Evolutionary conservation across 30 jellyfish, hydroid and myxozoan genomes (phyloP).

Genomic region (Sanderia malayensis): DNA sequence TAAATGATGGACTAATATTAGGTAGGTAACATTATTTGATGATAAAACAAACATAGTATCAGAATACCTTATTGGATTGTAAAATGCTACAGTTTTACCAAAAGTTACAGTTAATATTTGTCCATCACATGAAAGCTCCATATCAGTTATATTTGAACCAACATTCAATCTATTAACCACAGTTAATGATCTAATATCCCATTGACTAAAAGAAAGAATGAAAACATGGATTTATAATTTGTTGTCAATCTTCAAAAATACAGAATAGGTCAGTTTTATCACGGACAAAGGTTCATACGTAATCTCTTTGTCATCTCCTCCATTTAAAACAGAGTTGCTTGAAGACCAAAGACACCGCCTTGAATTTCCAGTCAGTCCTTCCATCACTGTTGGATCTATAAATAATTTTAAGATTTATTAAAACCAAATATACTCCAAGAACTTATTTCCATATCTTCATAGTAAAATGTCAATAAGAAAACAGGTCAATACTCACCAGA

Average conservation of each 20-base stretch:
- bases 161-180: constrained; percentile 39
- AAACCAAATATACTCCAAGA: no score
- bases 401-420: neutral
- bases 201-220: constrained; percentile 51
- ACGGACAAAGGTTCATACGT: constrained; percentile 44
- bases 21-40: no score
- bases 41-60: no score
- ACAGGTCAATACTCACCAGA: constrained; percentile 78
- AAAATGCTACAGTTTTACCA: constrained; percentile 83
- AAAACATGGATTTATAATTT: no score
- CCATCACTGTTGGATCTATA: constrained; percentile 77
- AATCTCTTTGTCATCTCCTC: constrained; percentile 81
- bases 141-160: constrained; percentile 53
- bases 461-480: no score
- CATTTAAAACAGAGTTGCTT: constrained; percentile 54
- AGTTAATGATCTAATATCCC: constrained; percentile 73
- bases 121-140: constrained; percentile 72
- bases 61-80: constrained; percentile 68
- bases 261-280: no score
- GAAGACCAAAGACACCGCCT: constrained; percentile 79
- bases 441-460: no score
- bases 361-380: constrained; percentile 84
- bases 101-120: constrained; percentile 66
- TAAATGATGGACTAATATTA: no score
- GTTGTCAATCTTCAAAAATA: no score